phyloP scores from a whole-genome alignment of 2,888 invertebrate species.

The Elegia similella region DNA sequence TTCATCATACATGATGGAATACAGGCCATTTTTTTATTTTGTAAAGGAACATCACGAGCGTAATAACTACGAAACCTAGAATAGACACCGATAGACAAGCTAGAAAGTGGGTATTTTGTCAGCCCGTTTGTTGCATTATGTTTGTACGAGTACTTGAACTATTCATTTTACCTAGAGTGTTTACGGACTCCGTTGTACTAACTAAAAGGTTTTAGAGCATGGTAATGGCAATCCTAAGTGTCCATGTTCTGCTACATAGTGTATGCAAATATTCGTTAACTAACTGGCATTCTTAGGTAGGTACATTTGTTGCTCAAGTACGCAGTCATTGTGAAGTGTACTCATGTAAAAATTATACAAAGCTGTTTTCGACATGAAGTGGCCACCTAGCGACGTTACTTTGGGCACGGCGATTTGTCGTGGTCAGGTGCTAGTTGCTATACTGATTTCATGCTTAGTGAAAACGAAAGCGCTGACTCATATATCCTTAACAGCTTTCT shows the following conservation, averaged over 20 bases:
- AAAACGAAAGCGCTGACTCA: slow-evolving; percentile 3
- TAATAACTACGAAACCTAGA: too few species aligned
- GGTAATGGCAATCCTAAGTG: neutral
- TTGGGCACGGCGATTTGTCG: neutral
- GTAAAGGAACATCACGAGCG: too few species aligned
- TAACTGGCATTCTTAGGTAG: slow-evolving; percentile 8
- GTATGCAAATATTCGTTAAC: slow-evolving; percentile 13
- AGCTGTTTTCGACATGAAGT: slow-evolving; percentile 2
- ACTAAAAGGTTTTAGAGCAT: slow-evolving; percentile 2
- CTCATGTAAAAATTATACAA: slow-evolving; percentile 7
- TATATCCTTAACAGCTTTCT: slow-evolving; percentile 10
- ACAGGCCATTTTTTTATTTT: too few species aligned
- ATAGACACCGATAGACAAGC: too few species aligned
- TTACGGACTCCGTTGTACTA: neutral
- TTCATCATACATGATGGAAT: too few species aligned
- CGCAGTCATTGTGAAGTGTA: slow-evolving; percentile 1
- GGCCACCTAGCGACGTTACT: neutral
- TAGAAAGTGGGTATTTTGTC: too few species aligned
- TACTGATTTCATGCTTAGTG: slow-evolving; percentile 7
- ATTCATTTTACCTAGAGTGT: neutral
- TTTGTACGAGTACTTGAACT: neutral
- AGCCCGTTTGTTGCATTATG: too few species aligned
- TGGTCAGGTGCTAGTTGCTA: slow-evolving; percentile 2
- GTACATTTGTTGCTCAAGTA: slow-evolving; percentile 10
- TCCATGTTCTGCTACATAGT: neutral